These are phyloP conservation scores for Dendrolimus kikuchii DNA, from an alignment of 1,140 invertebrate species.

Conservation along the genomic window DNA sequence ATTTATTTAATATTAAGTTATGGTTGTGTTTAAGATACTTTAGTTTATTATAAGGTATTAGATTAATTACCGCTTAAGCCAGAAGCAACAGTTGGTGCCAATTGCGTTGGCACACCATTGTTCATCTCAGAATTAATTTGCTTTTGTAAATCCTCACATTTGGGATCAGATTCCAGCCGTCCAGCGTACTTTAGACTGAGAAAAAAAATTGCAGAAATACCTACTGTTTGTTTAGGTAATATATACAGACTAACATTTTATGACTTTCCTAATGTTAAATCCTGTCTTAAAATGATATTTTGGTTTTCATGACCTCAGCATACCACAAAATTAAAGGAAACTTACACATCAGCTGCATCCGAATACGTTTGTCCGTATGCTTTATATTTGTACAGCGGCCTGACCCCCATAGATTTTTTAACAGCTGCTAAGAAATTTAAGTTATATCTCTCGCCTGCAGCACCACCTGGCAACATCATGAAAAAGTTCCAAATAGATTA, in stretches of 20 bases:
- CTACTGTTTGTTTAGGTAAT: conserved; percentile 4
- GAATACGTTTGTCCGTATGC: conserved; percentile 38
- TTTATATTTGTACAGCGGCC: conserved; percentile 45
- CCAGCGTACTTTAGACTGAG: conserved; percentile 31
- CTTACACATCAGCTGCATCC: conserved; percentile 43
- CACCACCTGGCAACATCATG: conserved; percentile 26
- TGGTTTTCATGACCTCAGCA: too few relatives aligned
- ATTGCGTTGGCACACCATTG: conserved; percentile 26
- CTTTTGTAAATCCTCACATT: conserved; percentile 29
- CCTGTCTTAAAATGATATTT: too few relatives aligned
- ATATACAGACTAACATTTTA: neutral
- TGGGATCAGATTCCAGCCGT: conserved; percentile 25
- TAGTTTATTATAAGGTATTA: too few relatives aligned
- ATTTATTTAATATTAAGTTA: too few relatives aligned
- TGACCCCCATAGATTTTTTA: conserved; percentile 33
- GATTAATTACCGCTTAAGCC: conserved; percentile 23
- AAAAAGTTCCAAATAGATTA: neutral
- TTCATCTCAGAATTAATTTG: conserved; percentile 36
- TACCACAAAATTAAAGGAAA: neutral
- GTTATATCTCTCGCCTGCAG: conserved; percentile 42
- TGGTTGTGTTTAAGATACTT: too few relatives aligned
- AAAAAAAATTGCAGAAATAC: neutral
- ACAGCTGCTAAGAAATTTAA: conserved; percentile 39
- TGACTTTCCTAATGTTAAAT: too few relatives aligned
- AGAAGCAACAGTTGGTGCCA: conserved; percentile 27